phyloP scores from a whole-genome alignment of 2,113 vertebrate genomes.

The Panurus biarmicus region DNA sequence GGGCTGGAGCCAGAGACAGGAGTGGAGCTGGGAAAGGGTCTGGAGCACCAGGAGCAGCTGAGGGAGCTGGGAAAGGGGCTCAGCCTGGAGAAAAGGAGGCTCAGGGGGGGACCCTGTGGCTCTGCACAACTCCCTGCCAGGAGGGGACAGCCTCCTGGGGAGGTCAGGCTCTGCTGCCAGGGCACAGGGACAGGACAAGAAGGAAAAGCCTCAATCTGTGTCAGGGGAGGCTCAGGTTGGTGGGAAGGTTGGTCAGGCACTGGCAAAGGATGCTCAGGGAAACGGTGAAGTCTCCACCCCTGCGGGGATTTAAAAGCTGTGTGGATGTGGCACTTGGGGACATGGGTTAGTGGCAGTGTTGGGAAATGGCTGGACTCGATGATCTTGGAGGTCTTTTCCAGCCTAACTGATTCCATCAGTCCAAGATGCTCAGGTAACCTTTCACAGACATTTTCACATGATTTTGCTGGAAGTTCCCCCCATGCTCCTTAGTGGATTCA shows the following conservation, averaged over 20 bases:
- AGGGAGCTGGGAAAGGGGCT: not conserved
- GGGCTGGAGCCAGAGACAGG: not conserved
- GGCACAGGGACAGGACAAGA: not conserved
- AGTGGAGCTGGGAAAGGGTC: fast-evolving
- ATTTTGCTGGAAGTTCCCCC: not conserved
- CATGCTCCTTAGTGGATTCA: fast-evolving
- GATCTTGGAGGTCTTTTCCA: not conserved
- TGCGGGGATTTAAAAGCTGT: not conserved
- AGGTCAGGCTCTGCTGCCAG: fast-evolving
- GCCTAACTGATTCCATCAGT: not conserved
- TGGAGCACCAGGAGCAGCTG: not conserved
- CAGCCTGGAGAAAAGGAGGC: not conserved
- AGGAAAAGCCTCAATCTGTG: not conserved
- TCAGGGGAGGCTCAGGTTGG: not conserved
- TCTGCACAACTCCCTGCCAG: not conserved
- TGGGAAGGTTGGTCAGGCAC: not conserved
- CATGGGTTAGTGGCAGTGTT: not conserved
- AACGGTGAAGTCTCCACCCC: not conserved
- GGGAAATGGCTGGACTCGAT: not conserved
- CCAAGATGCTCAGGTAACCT: not conserved
- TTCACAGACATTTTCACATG: not conserved
- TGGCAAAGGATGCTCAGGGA: not conserved
- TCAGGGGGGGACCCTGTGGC: fast-evolving
- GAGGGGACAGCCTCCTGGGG: fast-evolving
- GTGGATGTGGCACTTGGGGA: not conserved